Evolutionary conservation across 2,797 vertebrate species (phyloP), one percentile per base, ranked within the genome.

Genomic region (Sparus aurata): DNA sequence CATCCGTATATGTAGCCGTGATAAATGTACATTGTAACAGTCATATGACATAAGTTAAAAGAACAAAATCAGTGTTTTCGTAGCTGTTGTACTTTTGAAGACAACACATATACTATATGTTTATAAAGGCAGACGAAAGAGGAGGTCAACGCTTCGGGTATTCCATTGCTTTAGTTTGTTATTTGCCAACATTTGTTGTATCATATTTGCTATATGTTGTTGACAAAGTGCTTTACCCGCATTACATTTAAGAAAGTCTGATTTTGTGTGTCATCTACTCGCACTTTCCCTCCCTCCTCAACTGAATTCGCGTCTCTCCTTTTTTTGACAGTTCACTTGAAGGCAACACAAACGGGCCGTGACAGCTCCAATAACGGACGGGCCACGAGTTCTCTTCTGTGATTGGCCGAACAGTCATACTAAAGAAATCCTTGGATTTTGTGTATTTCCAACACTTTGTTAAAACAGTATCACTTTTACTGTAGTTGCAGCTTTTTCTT

Each of bases 361-460:
- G 67, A 69, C 55, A 43, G 60, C 63, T 4, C 41, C 22, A 27
- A 5, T 25, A 1, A 72, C 57, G 73, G 77, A 57, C 80, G 43
- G 57, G 55, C 50, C 38, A 15, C 0, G 2, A 66, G 12, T 63
- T 72, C 20, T 49, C 6, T 12, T 5, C 30, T 2, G 6, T 59
- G 65, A 90, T 88, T 86, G 84, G 88, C 13, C n/a, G 22, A 13
- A 8, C 10, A 47, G 13, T 49, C 12, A 22, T 2, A 13, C 1
- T 25, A 41, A 12, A 49, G 2, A 61, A 54, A 52, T 0, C 13
- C 8, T 3, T 13, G 4, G 10, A 10, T 23, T 41, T 43, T 1
- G n/a, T 20, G 30, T 7, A 17, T 34, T 62, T 45, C 13, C 46
- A n/a, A 59, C n/a, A 0, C 13, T n/a, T 9, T 13, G 4, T 16